Conservation (phyloP, 2,888 invertebrate species). For the Hirtodrosophila cameraria region DNA sequence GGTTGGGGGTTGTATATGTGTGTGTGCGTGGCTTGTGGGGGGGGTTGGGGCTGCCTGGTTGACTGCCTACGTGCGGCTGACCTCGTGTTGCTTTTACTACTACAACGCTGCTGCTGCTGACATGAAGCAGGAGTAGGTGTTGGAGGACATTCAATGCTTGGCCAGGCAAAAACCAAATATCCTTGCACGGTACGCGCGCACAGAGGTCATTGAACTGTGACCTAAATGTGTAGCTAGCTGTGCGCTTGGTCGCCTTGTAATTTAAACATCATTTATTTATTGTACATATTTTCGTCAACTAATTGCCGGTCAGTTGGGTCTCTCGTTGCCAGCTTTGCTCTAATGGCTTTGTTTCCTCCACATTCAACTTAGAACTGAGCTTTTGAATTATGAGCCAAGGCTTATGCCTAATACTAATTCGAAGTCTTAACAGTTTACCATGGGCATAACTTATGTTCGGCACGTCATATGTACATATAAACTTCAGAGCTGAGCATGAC, state of each 20-base stretch:
- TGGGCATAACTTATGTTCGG: conserved; percentile 24
- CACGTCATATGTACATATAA: conserved; percentile 23
- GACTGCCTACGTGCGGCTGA: conserved; percentile 67
- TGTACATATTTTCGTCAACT: conserved; percentile 53
- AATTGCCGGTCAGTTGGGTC: conserved; percentile 36
- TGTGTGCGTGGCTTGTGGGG: not conserved
- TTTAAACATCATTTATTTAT: conserved; percentile 69
- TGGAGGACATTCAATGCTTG: conserved; percentile 17
- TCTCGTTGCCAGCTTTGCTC: not conserved
- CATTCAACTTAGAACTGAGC: not conserved
- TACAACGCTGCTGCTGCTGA: conserved; percentile 6
- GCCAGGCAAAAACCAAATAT: conserved; percentile 55
- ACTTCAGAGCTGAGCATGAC: conserved; percentile 47
- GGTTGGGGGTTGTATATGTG: not conserved
- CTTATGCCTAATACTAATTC: conserved; percentile 26
- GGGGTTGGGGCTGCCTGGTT: conserved; percentile 5
- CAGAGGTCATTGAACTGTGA: conserved; percentile 68
- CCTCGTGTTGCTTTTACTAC: conserved; percentile 73
- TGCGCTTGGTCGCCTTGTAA: conserved; percentile 45
- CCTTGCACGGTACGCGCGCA: conserved; percentile 57
- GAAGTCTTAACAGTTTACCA: conserved; percentile 10
- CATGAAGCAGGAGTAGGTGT: not conserved
- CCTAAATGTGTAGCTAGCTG: conserved; percentile 58
- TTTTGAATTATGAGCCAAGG: conserved; percentile 27
- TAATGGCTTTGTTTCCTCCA: conserved; percentile 9